These are phyloP conservation scores for Philantomba maxwellii DNA, from an alignment of 2,113 vertebrate species.

Conservation along the genomic window DNA sequence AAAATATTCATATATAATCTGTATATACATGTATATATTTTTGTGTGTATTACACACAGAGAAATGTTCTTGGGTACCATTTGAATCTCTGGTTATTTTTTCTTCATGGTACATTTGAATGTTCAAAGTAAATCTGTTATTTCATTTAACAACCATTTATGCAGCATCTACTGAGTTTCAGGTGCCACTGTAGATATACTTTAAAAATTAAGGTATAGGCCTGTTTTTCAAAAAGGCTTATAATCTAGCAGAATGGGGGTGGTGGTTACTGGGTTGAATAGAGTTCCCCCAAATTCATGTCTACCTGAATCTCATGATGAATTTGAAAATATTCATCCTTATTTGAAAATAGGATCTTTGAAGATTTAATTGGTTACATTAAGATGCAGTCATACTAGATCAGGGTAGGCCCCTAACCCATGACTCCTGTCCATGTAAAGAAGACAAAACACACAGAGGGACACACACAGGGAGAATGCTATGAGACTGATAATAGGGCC, in stretches of 20 bases:
- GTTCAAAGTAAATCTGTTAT: background rate
- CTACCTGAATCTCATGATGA: background rate
- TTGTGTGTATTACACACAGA: background rate
- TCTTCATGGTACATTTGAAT: background rate
- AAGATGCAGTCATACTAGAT: background rate
- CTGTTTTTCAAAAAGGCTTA: background rate
- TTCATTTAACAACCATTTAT: background rate
- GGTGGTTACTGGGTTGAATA: background rate
- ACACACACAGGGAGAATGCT: background rate
- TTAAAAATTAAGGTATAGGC: background rate
- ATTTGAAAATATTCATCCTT: background rate
- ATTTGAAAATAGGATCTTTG: background rate
- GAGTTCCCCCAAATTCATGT: background rate
- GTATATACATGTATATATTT: background rate
- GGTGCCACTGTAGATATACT: background rate
- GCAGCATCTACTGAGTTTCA: background rate
- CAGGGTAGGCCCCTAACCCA: background rate
- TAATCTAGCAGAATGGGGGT: background rate
- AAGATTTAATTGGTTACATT: background rate
- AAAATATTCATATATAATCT: background rate
- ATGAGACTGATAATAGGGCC: fast-evolving
- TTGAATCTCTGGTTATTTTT: background rate
- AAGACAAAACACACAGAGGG: background rate
- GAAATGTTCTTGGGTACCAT: background rate
- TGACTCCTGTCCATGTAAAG: background rate